phyloP scores from a whole-genome alignment of 2,113 vertebrate species.

The Indicator indicator region DNA sequence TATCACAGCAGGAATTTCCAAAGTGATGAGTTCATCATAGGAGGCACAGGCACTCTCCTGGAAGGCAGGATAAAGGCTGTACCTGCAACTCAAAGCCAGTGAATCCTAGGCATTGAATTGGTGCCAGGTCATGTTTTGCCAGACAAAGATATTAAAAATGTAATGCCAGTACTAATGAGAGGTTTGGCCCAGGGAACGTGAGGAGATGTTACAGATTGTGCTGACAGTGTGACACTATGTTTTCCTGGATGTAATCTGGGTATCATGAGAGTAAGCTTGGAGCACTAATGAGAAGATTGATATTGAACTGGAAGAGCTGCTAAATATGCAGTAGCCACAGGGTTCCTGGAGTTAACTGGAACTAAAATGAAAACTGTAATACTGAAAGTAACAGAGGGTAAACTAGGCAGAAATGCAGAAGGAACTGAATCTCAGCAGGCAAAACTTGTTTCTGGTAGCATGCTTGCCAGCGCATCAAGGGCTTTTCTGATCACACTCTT shows the following conservation, averaged over 20 bases:
- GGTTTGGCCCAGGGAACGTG: conserved; percentile 39
- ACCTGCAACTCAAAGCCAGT: conserved; percentile 54
- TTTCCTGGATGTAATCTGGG: conserved; percentile 71
- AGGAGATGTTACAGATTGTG: conserved; percentile 58
- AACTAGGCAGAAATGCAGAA: conserved; percentile 49
- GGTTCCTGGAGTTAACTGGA: conserved; percentile 61
- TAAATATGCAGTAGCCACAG: conserved; percentile 70
- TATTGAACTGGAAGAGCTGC: conserved; percentile 66
- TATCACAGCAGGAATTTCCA: conserved; percentile 59
- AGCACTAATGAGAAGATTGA: conserved; percentile 64
- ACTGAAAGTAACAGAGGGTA: conserved; percentile 21
- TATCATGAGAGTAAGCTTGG: conserved; percentile 66
- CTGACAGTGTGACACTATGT: conserved; percentile 65
- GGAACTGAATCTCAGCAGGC: conserved; percentile 51
- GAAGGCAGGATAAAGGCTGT: conserved; percentile 46
- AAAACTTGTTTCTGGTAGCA: conserved; percentile 41
- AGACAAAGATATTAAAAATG: conserved; percentile 69
- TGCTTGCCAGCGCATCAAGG: conserved; percentile 33
- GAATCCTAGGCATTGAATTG: conserved; percentile 13
- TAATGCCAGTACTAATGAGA: conserved; percentile 41
- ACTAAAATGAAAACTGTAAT: conserved; percentile 39
- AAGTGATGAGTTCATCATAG: conserved; percentile 43
- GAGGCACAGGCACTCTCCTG: conserved; percentile 29
- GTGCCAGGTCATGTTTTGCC: conserved; percentile 59
- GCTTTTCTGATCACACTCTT: conserved; percentile 11